These are phyloP conservation scores for Vespertilio murinus DNA, from an alignment of 2,797 vertebrate species.

Conservation along the genomic window DNA sequence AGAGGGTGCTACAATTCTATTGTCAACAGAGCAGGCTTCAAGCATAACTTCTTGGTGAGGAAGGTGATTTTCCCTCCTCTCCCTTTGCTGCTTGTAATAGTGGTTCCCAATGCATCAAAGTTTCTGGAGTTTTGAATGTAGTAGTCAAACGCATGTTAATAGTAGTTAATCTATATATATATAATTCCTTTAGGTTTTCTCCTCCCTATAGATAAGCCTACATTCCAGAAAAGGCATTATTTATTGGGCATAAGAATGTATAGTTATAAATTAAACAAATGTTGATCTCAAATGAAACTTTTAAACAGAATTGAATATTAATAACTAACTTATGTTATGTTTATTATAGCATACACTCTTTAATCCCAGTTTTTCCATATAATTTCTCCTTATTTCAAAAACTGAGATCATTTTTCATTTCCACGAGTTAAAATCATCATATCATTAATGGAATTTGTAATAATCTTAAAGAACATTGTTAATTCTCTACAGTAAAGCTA, in stretches of 20 bases:
- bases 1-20: neutral
- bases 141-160: neutral
- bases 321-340: neutral
- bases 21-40: neutral
- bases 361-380: neutral
- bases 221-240: neutral
- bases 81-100: neutral
- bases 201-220: neutral
- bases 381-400: conserved; percentile 47
- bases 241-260: neutral
- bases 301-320: neutral
- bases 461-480: neutral
- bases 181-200: conserved; percentile 19
- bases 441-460: neutral
- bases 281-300: neutral
- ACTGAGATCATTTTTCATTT: conserved; percentile 6
- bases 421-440: neutral
- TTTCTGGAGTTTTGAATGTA: neutral
- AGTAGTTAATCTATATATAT: neutral
- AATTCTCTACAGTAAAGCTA: neutral
- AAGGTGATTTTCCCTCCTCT: neutral
- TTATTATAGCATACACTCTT: neutral
- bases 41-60: neutral
- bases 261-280: conserved; percentile 34
- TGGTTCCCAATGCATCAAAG: neutral